These are phyloP conservation scores for Chlorops oryzae DNA, from an alignment of 1,140 invertebrate genomes.

Conservation along the genomic window DNA sequence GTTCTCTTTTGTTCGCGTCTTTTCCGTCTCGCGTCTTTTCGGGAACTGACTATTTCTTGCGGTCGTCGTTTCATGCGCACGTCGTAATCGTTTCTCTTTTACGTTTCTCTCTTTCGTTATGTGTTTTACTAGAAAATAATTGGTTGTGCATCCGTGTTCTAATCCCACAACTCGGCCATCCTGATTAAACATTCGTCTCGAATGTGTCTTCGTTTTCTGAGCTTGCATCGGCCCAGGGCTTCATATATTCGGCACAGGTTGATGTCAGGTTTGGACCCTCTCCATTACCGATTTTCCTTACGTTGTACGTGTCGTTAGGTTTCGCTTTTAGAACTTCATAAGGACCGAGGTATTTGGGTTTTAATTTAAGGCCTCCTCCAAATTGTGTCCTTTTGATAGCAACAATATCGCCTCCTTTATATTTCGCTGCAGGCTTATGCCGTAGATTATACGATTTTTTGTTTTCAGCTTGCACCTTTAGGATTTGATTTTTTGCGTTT, in stretches of 20 bases:
- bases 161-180: slow-evolving; percentile 5
- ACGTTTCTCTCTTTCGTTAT: too few species aligned
- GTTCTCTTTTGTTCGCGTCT: too few species aligned
- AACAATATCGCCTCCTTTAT: slow-evolving; percentile 24
- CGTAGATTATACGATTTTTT: not conserved
- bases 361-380: slow-evolving; percentile 28
- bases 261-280: slow-evolving; percentile 2
- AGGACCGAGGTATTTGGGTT: slow-evolving; percentile 23
- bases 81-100: too few species aligned
- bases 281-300: slow-evolving; percentile 8
- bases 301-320: slow-evolving; percentile 21
- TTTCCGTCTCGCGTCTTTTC: too few species aligned
- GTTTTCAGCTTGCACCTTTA: slow-evolving; percentile 8
- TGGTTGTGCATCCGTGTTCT: too few species aligned
- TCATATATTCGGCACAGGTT: slow-evolving; percentile 1
- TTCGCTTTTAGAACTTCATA: slow-evolving; percentile 20
- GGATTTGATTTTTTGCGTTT: slow-evolving; percentile 10
- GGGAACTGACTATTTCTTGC: too few species aligned
- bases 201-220: too few species aligned
- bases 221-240: too few species aligned
- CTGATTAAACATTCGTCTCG: not conserved
- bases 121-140: too few species aligned
- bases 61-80: too few species aligned
- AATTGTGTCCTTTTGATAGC: slow-evolving; percentile 33
- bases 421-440: slow-evolving; percentile 16